Evolutionary conservation across 92 coral and sea anemone species (phyloP), one percentile per base, ranked within the genome.

Genomic region (Porites evermanni): DNA sequence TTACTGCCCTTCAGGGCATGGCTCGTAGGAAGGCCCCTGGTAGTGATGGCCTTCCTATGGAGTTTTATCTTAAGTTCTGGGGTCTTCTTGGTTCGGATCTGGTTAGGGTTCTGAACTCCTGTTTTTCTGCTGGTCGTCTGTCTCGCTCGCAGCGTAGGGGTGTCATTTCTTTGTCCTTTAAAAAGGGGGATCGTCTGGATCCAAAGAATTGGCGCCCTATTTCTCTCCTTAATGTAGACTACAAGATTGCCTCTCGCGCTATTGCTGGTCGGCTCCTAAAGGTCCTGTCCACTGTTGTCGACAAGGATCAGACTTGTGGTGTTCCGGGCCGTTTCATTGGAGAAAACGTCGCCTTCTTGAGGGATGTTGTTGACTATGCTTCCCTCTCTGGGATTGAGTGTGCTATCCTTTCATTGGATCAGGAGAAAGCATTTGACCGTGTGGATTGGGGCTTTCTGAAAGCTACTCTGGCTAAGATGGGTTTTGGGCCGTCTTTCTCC

Each of bases 271-370:
- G 53, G 8, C 26, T 76, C 29, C 56, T 75, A 7, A 54, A 84
- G 19, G 76, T 84, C 20, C 70, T 84, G 6, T 74, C 54, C 38
- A n/a, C 53, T 1, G 60, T 84, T 5, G 70, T 84, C 1, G 20
- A 21, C 17, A 9, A 9, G 2, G 77, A 84, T n/a, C 88, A 84
- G 66, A 84, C 81, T 0, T 84, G 88, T 23, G 78, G 88, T 23
- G 70, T 84, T 16, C 61, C 77, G 13, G 82, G 75, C 0, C 61
- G 88, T 38, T 70, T 19, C 18, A 84, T 84, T 44, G 64, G 67
- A 3, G 81, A 75, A 8, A 84, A 84, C 53, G 29, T 84, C 3
- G 44, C 78, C 26, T 23, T 84, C 14, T 65, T 84, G 7, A 50
- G 32, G 21, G 82, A 74, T 13, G 60, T 74, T 8, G 77, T 56